phyloP scores from a whole-genome alignment of 2,113 vertebrate species.

The Phalacrocorax brasilianus region DNA sequence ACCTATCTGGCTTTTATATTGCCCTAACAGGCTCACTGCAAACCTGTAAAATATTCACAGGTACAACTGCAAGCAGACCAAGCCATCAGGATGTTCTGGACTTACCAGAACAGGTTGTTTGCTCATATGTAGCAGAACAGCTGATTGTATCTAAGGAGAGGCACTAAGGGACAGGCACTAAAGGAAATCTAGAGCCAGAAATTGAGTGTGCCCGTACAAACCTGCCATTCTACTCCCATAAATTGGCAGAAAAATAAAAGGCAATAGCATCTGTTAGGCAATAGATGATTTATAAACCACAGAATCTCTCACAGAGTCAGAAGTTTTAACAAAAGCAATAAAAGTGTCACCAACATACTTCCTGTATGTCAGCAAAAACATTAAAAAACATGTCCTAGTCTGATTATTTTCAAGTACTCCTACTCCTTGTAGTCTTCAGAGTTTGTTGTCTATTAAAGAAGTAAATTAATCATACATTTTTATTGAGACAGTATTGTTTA shows the following conservation, averaged over 20 bases:
- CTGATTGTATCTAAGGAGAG: background rate
- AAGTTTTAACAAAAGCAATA: background rate
- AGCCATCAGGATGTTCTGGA: background rate
- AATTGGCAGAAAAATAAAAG: background rate
- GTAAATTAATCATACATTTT: background rate
- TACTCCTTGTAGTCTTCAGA: background rate
- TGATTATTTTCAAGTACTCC: background rate
- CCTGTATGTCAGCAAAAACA: background rate
- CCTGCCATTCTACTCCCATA: background rate
- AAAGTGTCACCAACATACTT: background rate
- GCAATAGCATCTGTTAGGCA: background rate
- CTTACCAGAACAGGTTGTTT: background rate
- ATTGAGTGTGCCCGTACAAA: background rate
- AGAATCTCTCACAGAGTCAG: background rate
- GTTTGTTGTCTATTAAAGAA: background rate
- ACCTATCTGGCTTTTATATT: background rate
- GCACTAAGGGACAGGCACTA: too few species aligned
- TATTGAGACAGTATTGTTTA: background rate
- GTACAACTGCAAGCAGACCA: background rate
- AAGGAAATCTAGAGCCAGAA: background rate
- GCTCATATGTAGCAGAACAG: fast-evolving
- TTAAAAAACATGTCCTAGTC: background rate
- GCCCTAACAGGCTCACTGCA: background rate
- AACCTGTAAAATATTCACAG: background rate
- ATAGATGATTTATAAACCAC: background rate